Percentiles rank a stretch among this genome's conserved stretches.
phyloP scores from a whole-genome alignment of 1,140 invertebrate genomes.

The Pomacea maculata region DNA sequence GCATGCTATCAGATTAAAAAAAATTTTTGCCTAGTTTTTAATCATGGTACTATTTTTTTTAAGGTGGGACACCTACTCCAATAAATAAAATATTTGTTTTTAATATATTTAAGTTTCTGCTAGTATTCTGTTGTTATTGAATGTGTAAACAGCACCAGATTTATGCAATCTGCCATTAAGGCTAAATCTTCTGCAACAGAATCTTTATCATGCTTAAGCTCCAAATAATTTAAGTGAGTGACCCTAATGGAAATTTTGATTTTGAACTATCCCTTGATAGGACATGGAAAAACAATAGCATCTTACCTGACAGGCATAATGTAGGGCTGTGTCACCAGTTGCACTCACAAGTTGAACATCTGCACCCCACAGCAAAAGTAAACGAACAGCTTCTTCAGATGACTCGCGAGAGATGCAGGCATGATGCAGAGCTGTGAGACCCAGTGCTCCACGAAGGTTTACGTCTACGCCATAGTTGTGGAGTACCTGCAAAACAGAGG shows the following conservation, averaged over 20 bases:
- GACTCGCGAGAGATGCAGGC: slow-evolving; percentile 18
- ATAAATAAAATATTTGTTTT: too few relatives aligned
- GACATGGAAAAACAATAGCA: not conserved
- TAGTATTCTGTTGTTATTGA: too few relatives aligned
- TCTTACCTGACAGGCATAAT: slow-evolving; percentile 24
- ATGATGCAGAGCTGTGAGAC: slow-evolving; percentile 23
- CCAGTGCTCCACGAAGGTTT: slow-evolving; percentile 16
- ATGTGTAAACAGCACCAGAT: too few relatives aligned
- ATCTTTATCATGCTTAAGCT: not conserved
- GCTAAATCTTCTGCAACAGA: too few relatives aligned
- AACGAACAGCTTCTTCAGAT: not conserved
- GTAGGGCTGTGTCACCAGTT: slow-evolving; percentile 12
- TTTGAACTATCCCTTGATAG: not conserved
- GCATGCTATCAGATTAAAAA: too few relatives aligned
- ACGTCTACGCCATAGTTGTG: slow-evolving; percentile 23
- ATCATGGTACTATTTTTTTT: too few relatives aligned
- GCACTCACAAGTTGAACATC: slow-evolving; percentile 14
- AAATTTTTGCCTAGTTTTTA: too few relatives aligned
- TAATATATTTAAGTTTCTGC: too few relatives aligned
- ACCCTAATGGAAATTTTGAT: not conserved
- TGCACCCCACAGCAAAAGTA: slow-evolving; percentile 24
- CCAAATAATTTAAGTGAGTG: not conserved
- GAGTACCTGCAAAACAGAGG: slow-evolving; percentile 14
- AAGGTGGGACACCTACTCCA: too few relatives aligned
- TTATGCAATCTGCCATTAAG: too few relatives aligned